A percentile compares a stretch with the other conserved stretches of the same genome.
Conservation (phyloP, 2,888 invertebrate genomes). For the Agrotis exclamationis region DNA sequence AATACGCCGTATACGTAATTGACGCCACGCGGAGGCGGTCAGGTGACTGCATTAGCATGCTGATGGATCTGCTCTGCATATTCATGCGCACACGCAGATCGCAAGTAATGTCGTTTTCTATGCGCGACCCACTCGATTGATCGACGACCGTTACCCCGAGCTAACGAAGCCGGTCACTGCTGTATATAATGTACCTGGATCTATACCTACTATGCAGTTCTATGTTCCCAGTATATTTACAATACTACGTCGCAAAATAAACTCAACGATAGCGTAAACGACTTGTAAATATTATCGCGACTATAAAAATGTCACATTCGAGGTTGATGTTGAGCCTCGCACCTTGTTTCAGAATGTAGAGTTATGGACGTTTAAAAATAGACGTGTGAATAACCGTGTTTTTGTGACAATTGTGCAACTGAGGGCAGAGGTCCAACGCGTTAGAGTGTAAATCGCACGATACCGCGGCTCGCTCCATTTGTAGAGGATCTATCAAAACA, state of each 20-base stretch:
- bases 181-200: constrained; percentile 29
- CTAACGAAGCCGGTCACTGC: constrained; percentile 53
- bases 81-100: constrained; percentile 70
- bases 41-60: constrained; percentile 74
- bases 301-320: constrained; percentile 49
- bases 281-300: constrained; percentile 48
- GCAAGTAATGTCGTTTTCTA: constrained; percentile 66
- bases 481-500: constrained; percentile 69
- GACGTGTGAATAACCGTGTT: constrained; percentile 62
- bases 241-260: constrained; percentile 41
- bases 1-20: constrained; percentile 66
- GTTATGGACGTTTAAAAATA: constrained; percentile 47
- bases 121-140: constrained; percentile 64
- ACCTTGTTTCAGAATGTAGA: constrained; percentile 48
- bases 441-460: constrained; percentile 54
- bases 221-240: constrained; percentile 31
- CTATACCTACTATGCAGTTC: constrained; percentile 13
- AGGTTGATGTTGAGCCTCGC: constrained; percentile 38
- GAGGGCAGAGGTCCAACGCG: constrained; percentile 60
- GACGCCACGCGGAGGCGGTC: constrained; percentile 64
- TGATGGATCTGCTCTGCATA: constrained; percentile 78
- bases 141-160: constrained; percentile 62
- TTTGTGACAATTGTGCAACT: constrained; percentile 67
- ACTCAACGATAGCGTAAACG: constrained; percentile 49
- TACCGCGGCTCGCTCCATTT: constrained; percentile 67